Base-by-base conservation (phyloP, 2,888 invertebrate genomes). In the Agrochola lota region DNA sequence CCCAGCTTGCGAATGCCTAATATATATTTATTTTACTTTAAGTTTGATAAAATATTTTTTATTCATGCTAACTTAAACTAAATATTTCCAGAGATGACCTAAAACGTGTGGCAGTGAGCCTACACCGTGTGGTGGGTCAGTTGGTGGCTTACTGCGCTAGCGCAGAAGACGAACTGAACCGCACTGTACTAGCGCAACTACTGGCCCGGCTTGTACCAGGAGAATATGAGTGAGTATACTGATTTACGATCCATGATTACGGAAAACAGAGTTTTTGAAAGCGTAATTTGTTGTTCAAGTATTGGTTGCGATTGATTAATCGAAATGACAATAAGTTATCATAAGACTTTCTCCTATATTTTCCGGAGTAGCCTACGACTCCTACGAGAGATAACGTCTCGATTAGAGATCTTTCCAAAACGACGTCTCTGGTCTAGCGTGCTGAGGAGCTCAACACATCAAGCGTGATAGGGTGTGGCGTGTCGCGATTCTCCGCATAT, bases 121-220 rank as follows among this genome's bases (percentile, higher is more conserved):
- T 98, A 75, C 97, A 98, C 86, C 97, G 97, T 83, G 97, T 98
- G 52, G 97, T 98, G 79, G 95, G 97, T 0, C 98, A 98, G 91
- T 94, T 98, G 89, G 97, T 98, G 67, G 97, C 97, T 91, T 98
- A 98, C 93, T 98, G 98, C 91, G 97, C 97, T 12, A 96, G 97
- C 86, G 98, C 98, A 71, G 98, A 98, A 92, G 98, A 98, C 91
- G 98, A 98, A 93, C 95, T 98, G 60, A 98, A 98, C 94, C 97
- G 97, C 85, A 98, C 98, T 23, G 94, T 98, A 70, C 97, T 98
- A 0, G 97, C 97, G 71, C 97, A 91, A 89, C 95, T 98, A 64
- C 92, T 96, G 68, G 97, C 97, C 59, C 92, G 96, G 8, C 91
- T 95, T 26, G 86, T 91, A 77, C 90, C 88, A 11, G 82, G 84